These are phyloP conservation scores for Paramisgurnus dabryanus DNA, from an alignment of 2,113 vertebrate species.

Conservation along the genomic window DNA sequence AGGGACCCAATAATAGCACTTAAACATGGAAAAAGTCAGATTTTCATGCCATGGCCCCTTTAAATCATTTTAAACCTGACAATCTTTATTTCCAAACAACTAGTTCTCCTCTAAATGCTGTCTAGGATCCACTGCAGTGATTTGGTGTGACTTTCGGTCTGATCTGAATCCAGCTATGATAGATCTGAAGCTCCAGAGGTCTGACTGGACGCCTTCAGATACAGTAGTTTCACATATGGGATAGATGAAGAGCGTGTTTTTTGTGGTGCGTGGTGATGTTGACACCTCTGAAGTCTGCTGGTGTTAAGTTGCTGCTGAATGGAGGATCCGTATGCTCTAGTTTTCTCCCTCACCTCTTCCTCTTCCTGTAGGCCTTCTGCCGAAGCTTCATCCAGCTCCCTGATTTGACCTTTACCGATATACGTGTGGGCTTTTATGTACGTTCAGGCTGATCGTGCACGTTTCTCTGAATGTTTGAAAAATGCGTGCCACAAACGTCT, in stretches of 20 bases:
- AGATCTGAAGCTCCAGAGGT: not conserved
- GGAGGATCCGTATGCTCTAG: slow-evolving; percentile 9
- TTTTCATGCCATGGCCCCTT: no score
- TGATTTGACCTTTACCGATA: slow-evolving; percentile 5
- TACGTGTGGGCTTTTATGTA: not conserved
- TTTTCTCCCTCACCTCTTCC: not conserved
- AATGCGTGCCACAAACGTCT: not conserved
- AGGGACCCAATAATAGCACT: no score
- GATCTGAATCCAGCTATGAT: not conserved
- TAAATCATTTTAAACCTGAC: no score
- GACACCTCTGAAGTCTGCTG: slow-evolving; percentile 59
- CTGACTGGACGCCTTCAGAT: not conserved
- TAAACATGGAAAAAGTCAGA: no score
- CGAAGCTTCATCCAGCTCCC: not conserved
- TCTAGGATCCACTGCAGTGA: no score
- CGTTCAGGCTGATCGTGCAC: slow-evolving; percentile 1
- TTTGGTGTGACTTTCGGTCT: not conserved
- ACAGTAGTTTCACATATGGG: slow-evolving; percentile 63
- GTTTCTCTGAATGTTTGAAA: not conserved
- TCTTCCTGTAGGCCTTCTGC: not conserved
- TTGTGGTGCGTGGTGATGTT: slow-evolving; percentile 58
- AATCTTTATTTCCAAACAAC: no score
- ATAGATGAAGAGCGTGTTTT: slow-evolving; percentile 60
- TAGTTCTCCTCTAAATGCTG: no score
- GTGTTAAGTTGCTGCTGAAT: slow-evolving; percentile 54